Evolutionary conservation across 64 coral and sea anemone genomes (phyloP).

Genomic region (Dendronephthya gigantea): DNA sequence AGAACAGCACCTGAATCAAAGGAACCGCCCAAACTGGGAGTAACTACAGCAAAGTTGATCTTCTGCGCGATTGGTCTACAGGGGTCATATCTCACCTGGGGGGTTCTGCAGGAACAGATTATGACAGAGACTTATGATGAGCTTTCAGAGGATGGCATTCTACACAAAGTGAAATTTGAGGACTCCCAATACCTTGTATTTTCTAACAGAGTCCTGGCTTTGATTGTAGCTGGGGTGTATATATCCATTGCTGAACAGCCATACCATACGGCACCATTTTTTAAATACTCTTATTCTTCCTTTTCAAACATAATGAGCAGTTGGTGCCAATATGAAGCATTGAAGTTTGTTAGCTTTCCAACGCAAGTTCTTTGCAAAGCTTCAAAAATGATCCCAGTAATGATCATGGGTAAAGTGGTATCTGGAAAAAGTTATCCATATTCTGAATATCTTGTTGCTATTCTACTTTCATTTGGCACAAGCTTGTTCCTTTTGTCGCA

Average conservation of each 20-base stretch:
- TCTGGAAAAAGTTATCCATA: constrained; percentile 83
- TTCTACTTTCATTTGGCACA: constrained; percentile 69
- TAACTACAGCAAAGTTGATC: constrained; percentile 38
- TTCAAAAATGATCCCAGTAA: constrained; percentile 96
- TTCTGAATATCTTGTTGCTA: constrained; percentile 75
- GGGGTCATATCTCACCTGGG: constrained; percentile 80
- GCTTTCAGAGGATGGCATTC: constrained; percentile 48
- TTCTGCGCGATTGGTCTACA: constrained; percentile 39
- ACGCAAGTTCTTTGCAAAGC: constrained; percentile 85
- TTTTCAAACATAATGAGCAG: constrained; percentile 95
- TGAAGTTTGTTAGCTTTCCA: constrained; percentile 94
- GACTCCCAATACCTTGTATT: constrained; percentile 94
- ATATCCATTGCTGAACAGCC: constrained; percentile 63
- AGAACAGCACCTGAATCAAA: neutral
- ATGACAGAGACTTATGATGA: constrained; percentile 71
- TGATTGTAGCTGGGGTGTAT: constrained; percentile 45
- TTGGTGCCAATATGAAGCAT: constrained; percentile 97
- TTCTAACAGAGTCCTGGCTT: constrained; percentile 63
- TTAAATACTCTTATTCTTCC: constrained; percentile 83
- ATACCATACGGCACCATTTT: constrained; percentile 74
- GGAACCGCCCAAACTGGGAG: constrained; percentile 9
- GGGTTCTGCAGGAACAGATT: constrained; percentile 83
- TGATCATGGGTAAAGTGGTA: constrained; percentile 93
- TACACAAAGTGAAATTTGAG: constrained; percentile 46
- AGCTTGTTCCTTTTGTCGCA: constrained; percentile 81